Percentiles rank a stretch among this genome's conserved stretches.
Evolutionary conservation across 2,888 invertebrate species (phyloP).

Genomic region (Oxytorus armatus): DNA sequence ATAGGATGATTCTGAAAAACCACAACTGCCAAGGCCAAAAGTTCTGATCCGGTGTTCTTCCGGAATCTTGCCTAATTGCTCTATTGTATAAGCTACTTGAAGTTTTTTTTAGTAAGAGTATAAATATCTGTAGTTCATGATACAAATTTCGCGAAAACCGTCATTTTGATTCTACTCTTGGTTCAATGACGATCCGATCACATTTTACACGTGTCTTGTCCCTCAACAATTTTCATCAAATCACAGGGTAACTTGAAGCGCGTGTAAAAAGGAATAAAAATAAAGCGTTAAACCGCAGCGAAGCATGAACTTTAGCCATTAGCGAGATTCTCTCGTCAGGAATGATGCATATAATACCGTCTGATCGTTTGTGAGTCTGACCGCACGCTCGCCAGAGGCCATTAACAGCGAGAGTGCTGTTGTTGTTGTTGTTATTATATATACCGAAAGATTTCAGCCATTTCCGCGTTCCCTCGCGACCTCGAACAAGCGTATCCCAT

Average conservation of each 20-base stretch:
- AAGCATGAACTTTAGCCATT: constrained; percentile 1
- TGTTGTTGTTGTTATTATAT: constrained; percentile 56
- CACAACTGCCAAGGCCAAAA: too few relatives aligned
- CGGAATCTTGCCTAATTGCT: too few relatives aligned
- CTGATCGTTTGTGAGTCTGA: constrained; percentile 16
- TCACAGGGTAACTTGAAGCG: background rate
- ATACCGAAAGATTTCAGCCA: constrained; percentile 78
- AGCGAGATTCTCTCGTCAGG: constrained; percentile 5
- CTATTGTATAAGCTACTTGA: too few relatives aligned
- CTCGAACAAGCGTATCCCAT: constrained; percentile 50
- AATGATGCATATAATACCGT: constrained; percentile 30
- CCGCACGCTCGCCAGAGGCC: constrained; percentile 71
- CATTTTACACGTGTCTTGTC: background rate
- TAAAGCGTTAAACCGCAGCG: background rate
- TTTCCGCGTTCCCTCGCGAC: constrained; percentile 72
- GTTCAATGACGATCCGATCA: too few relatives aligned
- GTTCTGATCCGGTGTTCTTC: too few relatives aligned
- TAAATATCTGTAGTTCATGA: too few relatives aligned
- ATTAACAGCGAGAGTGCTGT: constrained; percentile 73
- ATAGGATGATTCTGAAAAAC: too few relatives aligned
- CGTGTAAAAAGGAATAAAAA: constrained; percentile 7
- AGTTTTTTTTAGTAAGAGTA: too few relatives aligned
- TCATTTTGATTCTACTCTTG: too few relatives aligned
- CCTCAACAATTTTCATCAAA: background rate
- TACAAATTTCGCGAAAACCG: too few relatives aligned